Percentiles rank a stretch among this genome's conserved stretches.
phyloP scores from a whole-genome alignment of 1,140 invertebrate species.

The Halictus rubicundus region DNA sequence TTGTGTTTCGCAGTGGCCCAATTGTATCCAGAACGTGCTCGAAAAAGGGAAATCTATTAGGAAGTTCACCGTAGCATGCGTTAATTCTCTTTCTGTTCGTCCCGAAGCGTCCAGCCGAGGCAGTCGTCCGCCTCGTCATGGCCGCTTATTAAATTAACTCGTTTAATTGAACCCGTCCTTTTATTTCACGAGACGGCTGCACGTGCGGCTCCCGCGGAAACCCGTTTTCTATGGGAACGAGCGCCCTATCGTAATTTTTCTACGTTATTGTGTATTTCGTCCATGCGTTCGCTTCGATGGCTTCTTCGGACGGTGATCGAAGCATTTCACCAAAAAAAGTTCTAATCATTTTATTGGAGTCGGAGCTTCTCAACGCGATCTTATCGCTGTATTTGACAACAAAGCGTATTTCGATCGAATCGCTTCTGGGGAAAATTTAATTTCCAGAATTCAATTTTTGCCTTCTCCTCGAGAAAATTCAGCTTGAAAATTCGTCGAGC shows the following conservation, averaged over 20 bases:
- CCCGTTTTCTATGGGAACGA: conserved; percentile 55
- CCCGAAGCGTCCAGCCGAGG: conserved; percentile 6
- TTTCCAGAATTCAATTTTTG: too few species aligned
- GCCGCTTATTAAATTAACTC: conserved; percentile 71
- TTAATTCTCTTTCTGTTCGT: conserved; percentile 46
- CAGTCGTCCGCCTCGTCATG: conserved; percentile 30
- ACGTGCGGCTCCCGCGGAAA: conserved; percentile 44
- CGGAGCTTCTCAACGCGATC: too few species aligned
- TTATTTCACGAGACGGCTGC: conserved; percentile 45
- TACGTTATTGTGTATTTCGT: too few species aligned
- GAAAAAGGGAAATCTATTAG: conserved; percentile 48
- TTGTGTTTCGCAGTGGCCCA: neutral
- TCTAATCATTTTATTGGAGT: too few species aligned
- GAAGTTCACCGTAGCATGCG: conserved; percentile 36
- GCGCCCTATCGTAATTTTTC: neutral
- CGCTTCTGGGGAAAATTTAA: too few species aligned
- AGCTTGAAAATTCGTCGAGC: too few species aligned
- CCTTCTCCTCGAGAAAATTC: too few species aligned
- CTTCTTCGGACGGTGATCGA: too few species aligned
- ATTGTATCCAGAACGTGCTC: conserved; percentile 13
- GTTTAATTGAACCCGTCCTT: conserved; percentile 66
- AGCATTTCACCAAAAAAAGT: too few species aligned
- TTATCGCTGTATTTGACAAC: too few species aligned
- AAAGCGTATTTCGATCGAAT: too few species aligned
- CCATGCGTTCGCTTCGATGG: too few species aligned